Conservation (phyloP, 1,140 invertebrate species). For the Dufourea novaeangliae region DNA sequence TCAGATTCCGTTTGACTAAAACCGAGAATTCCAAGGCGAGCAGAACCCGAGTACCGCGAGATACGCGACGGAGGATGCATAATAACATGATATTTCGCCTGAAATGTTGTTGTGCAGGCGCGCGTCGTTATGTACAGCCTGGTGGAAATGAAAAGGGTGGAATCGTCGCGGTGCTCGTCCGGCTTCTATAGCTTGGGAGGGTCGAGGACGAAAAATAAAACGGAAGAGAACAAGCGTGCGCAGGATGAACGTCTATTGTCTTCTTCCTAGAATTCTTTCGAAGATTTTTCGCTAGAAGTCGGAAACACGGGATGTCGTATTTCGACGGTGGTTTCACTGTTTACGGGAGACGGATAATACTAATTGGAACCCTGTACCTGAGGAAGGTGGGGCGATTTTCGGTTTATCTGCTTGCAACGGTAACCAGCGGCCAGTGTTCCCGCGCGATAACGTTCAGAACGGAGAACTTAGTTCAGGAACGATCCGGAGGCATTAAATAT, state of each 20-base stretch:
- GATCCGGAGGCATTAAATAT: not conserved
- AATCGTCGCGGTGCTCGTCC: not conserved
- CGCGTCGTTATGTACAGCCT: too few relatives aligned
- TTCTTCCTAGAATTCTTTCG: not conserved
- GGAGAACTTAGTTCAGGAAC: not conserved
- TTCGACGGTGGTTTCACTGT: not conserved
- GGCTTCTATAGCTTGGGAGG: not conserved
- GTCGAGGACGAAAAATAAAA: not conserved
- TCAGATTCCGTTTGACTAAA: too few relatives aligned
- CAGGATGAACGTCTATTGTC: conserved; percentile 22
- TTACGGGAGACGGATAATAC: not conserved
- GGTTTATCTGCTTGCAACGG: not conserved
- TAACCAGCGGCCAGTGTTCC: not conserved
- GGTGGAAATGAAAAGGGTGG: conserved; percentile 17
- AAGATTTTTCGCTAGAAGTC: not conserved
- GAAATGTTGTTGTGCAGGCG: not conserved
- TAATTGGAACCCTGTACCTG: not conserved
- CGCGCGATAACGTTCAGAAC: not conserved
- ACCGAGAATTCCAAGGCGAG: not conserved
- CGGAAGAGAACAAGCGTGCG: too few relatives aligned
- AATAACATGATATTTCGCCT: conserved; percentile 20
- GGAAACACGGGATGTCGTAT: too few relatives aligned
- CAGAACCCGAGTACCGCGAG: not conserved
- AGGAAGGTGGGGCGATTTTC: not conserved
- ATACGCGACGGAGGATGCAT: not conserved